phyloP scores from a whole-genome alignment of 2,888 invertebrate species.

The Lucinisca nassula region DNA sequence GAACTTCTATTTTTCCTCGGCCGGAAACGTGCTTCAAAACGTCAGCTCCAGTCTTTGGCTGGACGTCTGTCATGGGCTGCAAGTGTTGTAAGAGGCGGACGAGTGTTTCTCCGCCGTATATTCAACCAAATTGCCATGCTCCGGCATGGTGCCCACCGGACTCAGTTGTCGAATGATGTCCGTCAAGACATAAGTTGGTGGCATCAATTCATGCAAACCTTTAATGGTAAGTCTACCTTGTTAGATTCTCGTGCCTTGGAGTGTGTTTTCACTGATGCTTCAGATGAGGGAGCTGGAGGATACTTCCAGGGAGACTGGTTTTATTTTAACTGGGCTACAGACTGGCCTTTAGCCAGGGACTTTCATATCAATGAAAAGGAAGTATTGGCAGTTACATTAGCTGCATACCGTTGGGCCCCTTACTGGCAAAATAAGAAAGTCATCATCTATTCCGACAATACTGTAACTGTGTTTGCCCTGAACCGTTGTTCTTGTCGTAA shows the following conservation, averaged over 20 bases:
- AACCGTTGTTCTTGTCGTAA: constrained; percentile 12
- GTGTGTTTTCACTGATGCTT: constrained; percentile 27
- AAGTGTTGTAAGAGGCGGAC: too few relatives aligned
- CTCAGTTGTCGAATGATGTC: too few relatives aligned
- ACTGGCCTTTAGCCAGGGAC: neutral
- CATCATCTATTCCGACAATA: constrained; percentile 22
- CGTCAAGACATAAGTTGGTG: constrained; percentile 31
- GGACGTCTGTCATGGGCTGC: too few relatives aligned
- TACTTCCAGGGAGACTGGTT: constrained; percentile 28
- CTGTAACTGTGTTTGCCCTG: constrained; percentile 9
- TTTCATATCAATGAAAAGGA: too few relatives aligned
- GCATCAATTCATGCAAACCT: neutral
- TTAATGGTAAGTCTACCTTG: constrained; percentile 17
- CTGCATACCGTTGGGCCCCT: constrained; percentile 23
- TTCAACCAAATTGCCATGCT: too few relatives aligned
- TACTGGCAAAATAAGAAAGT: constrained; percentile 6
- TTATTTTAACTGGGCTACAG: constrained; percentile 23
- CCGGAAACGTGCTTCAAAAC: too few relatives aligned
- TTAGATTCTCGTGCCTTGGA: constrained; percentile 1
- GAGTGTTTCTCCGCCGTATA: too few relatives aligned
- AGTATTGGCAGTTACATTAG: constrained; percentile 3
- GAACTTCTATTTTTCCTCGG: too few relatives aligned
- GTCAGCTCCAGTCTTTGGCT: too few relatives aligned
- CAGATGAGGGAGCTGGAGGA: constrained; percentile 22
- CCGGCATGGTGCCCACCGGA: too few relatives aligned